These are phyloP conservation scores for Sicus ferrugineus DNA, from an alignment of 2,888 invertebrate genomes.

Conservation along the genomic window DNA sequence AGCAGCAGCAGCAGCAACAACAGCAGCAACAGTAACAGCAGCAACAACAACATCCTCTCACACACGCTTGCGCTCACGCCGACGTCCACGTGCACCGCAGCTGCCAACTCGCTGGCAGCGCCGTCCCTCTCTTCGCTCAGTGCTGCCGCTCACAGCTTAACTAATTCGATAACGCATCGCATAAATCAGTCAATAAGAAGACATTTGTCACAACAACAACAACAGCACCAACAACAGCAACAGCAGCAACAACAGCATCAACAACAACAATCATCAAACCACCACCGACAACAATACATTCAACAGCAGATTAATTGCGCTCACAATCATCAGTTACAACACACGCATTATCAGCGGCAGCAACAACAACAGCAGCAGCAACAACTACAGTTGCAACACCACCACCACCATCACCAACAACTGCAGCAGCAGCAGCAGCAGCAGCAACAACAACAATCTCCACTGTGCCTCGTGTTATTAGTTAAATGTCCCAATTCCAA, in stretches of 20 bases:
- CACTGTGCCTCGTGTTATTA: constrained; percentile 65
- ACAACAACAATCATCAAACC: constrained; percentile 36
- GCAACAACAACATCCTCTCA: constrained; percentile 43
- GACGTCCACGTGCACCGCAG: constrained; percentile 16
- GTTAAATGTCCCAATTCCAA: constrained; percentile 65
- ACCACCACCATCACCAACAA: constrained; percentile 42
- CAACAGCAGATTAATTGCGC: constrained; percentile 32
- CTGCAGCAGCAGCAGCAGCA: constrained; percentile 43
- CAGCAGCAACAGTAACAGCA: constrained; percentile 23
- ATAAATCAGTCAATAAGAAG: constrained; percentile 60
- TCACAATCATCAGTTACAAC: constrained; percentile 42
- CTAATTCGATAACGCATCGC: constrained; percentile 59
- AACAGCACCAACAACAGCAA: constrained; percentile 48
- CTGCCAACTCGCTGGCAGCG: neutral
- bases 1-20: constrained; percentile 39
- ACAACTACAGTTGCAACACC: constrained; percentile 42
- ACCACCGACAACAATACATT: constrained; percentile 34
- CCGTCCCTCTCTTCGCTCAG: constrained; percentile 6
- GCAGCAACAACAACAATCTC: constrained; percentile 54
- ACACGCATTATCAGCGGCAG: constrained; percentile 43
- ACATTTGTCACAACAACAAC: constrained; percentile 58
- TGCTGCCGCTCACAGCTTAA: constrained; percentile 44
- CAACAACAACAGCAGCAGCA: constrained; percentile 47
- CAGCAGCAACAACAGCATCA: constrained; percentile 35
- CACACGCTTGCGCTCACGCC: constrained; percentile 38